phyloP scores from a whole-genome alignment of 2,113 vertebrate species.

The Malurus melanocephalus region DNA sequence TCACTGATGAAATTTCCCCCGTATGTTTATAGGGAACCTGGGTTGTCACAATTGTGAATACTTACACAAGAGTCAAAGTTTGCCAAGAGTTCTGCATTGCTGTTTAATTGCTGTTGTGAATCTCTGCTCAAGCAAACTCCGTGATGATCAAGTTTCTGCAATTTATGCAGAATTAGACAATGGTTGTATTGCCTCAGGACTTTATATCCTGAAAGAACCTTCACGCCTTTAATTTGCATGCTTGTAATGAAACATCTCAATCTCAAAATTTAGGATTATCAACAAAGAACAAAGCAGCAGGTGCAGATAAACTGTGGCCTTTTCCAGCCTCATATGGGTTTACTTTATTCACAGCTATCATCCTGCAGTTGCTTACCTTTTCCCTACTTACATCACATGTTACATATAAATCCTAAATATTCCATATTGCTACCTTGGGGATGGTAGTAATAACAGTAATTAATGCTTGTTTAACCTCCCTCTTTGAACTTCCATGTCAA shows the following conservation, averaged over 20 bases:
- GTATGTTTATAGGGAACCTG: neutral
- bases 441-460: neutral
- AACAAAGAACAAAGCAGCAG: neutral
- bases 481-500: neutral
- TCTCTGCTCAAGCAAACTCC: neutral
- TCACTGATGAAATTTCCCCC: neutral
- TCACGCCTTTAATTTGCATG: neutral
- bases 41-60: neutral
- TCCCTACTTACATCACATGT: neutral
- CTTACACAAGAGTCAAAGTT: neutral
- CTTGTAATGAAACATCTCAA: neutral
- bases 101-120: neutral
- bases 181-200: neutral
- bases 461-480: neutral
- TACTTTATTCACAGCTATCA: neutral
- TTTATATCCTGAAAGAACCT: neutral
- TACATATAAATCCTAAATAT: neutral
- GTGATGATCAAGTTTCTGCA: neutral
- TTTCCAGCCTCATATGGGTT: neutral
- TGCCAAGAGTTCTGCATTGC: neutral
- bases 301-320: neutral
- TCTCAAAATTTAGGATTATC: neutral
- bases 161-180: neutral
- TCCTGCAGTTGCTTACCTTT: neutral
- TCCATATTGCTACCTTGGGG: neutral